Conservation (phyloP, 2,797 vertebrate genomes). For the Crax fasciolata region DNA sequence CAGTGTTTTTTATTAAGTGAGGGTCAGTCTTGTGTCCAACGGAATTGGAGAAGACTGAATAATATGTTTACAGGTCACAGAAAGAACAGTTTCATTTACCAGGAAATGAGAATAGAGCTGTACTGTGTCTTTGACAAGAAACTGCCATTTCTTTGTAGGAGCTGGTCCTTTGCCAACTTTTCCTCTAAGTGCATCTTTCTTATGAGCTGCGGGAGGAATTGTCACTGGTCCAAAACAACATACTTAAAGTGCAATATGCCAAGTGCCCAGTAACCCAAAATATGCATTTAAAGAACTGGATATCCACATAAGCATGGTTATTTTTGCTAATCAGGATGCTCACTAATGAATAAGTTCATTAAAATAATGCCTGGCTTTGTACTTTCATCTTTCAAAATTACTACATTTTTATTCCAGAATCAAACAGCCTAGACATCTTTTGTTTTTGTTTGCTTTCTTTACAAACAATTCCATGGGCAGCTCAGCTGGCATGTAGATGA, state of each 20-base stretch:
- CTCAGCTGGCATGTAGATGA: not conserved
- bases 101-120: slow-evolving; percentile 63
- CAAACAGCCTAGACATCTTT: slow-evolving; percentile 36
- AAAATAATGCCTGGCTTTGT: slow-evolving; percentile 60
- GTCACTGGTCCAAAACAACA: slow-evolving; percentile 69
- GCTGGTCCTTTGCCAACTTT: slow-evolving; percentile 46
- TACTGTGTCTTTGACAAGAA: slow-evolving; percentile 52
- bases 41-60: not conserved
- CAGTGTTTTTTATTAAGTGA: slow-evolving; percentile 19
- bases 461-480: not conserved
- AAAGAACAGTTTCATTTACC: slow-evolving; percentile 54
- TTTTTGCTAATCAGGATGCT: slow-evolving; percentile 43
- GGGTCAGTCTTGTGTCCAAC: not conserved
- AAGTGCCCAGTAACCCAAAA: slow-evolving; percentile 62
- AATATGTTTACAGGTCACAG: slow-evolving; percentile 40
- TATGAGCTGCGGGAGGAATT: slow-evolving; percentile 57
- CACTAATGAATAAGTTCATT: slow-evolving; percentile 55
- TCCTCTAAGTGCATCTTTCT: slow-evolving; percentile 63
- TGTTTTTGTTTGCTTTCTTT: not conserved
- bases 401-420: slow-evolving; percentile 31
- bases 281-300: slow-evolving; percentile 52
- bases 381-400: slow-evolving; percentile 58
- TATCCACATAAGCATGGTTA: slow-evolving; percentile 53
- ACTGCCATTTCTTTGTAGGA: slow-evolving; percentile 38
- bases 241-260: slow-evolving; percentile 52